phyloP scores from a whole-genome alignment of 2,113 vertebrate species.

The Neomonachus schauinslandi region DNA sequence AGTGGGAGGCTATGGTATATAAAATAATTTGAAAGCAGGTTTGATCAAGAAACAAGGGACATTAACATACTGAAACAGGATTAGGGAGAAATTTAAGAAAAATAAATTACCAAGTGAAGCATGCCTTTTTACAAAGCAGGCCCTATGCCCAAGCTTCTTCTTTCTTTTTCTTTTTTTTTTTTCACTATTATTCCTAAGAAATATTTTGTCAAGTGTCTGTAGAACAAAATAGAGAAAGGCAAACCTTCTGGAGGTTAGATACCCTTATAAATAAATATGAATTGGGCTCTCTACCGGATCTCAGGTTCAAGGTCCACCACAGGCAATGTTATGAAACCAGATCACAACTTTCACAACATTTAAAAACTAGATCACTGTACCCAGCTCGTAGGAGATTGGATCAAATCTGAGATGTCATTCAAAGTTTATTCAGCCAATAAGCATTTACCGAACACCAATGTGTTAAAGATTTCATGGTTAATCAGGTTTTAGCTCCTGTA shows the following conservation, averaged over 20 bases:
- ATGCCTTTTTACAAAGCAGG: not conserved
- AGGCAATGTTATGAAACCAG: not conserved
- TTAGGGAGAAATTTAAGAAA: constrained; percentile 59
- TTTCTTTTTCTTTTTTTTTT: not conserved
- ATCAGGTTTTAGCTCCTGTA: not conserved
- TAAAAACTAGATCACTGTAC: not conserved
- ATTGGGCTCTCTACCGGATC: not conserved
- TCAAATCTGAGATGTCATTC: not conserved
- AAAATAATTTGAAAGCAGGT: constrained; percentile 47
- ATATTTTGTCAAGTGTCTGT: not conserved
- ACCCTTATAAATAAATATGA: not conserved
- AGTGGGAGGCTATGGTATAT: not conserved
- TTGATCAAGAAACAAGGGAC: constrained; percentile 23
- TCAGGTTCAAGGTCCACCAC: not conserved
- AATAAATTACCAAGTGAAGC: constrained; percentile 34
- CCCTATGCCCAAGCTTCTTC: not conserved
- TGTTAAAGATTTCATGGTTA: not conserved
- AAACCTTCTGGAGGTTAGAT: not conserved
- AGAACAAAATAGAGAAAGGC: not conserved
- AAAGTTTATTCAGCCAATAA: not conserved
- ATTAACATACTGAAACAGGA: constrained; percentile 66
- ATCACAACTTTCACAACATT: not conserved
- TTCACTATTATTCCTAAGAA: not conserved
- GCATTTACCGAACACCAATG: not conserved
- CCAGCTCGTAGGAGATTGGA: not conserved